Percentiles rank a stretch among this genome's conserved stretches.
Evolutionary conservation across 1,140 invertebrate species (phyloP).

Genomic region (honey bee (Apis mellifera)): DNA sequence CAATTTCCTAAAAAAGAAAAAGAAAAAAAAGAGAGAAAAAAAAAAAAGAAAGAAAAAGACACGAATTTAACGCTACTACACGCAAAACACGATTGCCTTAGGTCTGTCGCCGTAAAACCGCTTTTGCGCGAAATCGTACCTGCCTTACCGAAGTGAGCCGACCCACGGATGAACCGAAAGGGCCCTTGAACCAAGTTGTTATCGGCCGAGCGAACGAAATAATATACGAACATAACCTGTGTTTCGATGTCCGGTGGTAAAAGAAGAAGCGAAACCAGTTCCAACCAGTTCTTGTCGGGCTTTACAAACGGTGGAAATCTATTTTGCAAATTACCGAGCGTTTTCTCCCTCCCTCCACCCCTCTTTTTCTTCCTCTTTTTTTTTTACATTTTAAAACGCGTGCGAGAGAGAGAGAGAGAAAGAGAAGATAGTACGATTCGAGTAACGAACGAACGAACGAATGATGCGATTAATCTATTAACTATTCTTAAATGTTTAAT

Average conservation of each 20-base stretch:
- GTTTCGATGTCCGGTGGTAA: no score
- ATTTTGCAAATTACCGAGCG: constrained; percentile 11
- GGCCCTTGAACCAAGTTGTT: not conserved
- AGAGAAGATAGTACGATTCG: constrained; percentile 20
- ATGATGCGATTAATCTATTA: constrained; percentile 54
- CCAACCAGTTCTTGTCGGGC: not conserved
- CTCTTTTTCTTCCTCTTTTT: not conserved
- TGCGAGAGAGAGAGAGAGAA: not conserved
- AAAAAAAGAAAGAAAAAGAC: constrained; percentile 23
- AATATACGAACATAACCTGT: not conserved
- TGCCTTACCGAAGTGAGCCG: constrained; percentile 41
- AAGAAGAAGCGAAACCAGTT: not conserved
- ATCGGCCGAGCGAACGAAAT: not conserved
- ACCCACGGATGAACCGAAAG: constrained; percentile 16
- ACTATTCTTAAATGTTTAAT: constrained; percentile 53
- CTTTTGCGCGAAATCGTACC: constrained; percentile 49
- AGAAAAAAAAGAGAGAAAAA: not conserved
- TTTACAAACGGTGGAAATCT: not conserved
- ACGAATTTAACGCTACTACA: constrained; percentile 35
- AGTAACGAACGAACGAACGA: constrained; percentile 8
- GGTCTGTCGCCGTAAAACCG: constrained; percentile 44
- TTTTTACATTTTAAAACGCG: constrained; percentile 34
- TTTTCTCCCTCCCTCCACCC: not conserved
- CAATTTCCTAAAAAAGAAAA: constrained; percentile 40
- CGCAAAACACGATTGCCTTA: constrained; percentile 50